Conservation (phyloP, 2,113 vertebrate species). For the Thryonomys swinderianus region DNA sequence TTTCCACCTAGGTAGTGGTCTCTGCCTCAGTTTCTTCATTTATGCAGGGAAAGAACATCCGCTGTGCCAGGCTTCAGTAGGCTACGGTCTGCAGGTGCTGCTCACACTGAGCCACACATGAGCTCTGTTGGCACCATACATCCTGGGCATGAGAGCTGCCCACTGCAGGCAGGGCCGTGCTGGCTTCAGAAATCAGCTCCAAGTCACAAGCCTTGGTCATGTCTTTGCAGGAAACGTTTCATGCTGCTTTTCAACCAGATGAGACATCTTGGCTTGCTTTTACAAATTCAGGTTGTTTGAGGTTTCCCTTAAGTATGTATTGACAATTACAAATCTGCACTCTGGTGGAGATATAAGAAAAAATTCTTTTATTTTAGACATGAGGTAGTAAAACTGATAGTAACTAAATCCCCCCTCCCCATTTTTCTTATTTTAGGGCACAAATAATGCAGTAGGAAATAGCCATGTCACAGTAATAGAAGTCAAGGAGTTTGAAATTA, state of each 20-base stretch:
- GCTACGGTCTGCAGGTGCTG: neutral
- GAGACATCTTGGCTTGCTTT: neutral
- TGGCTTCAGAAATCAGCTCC: neutral
- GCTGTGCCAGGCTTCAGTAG: neutral
- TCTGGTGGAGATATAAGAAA: neutral
- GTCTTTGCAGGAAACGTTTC: neutral
- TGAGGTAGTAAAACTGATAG: conserved; percentile 30
- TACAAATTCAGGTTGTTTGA: conserved; percentile 15
- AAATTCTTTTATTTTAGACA: neutral
- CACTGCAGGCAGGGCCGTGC: accelerated
- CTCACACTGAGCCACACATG: neutral
- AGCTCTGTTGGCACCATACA: neutral
- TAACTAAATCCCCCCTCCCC: neutral
- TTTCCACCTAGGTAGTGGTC: conserved; percentile 8
- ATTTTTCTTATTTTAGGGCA: neutral
- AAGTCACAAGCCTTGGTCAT: neutral
- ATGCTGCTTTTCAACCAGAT: neutral
- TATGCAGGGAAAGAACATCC: neutral
- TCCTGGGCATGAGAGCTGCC: neutral
- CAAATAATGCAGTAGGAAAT: neutral
- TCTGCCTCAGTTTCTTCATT: neutral
- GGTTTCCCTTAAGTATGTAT: neutral
- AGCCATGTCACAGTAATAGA: neutral
- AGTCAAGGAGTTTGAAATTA: neutral
- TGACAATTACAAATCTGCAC: conserved; percentile 2